Evolutionary conservation across 92 coral and sea anemone species (phyloP), one percentile per base, ranked within the genome.

Genomic region (Porites cylindrica): DNA sequence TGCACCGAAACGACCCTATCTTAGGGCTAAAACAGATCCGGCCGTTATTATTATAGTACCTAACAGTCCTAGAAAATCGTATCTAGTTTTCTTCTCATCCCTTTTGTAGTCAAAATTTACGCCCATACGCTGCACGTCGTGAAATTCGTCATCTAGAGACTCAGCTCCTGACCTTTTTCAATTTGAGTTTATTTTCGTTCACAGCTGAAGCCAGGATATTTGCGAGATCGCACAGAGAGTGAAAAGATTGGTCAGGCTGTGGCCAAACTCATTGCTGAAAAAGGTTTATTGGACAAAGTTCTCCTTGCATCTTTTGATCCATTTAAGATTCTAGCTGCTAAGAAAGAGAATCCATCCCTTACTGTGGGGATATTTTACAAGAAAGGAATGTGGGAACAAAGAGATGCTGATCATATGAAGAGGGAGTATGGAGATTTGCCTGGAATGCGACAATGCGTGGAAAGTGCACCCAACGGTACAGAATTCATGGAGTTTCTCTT

Each of bases 261-360:
- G 10, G 99, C 99, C 7, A 82, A 80, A 73, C 86, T 96, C 90
- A 95, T 96, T 29, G 85, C 77, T 43, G 86, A 85, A 29, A 79
- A 91, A 90, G 91, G 94, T 17, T 83, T 95, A 32, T 93, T 72
- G 0, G 76, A 91, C 23, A 94, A 91, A 29, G 99, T 93, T 1
- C 81, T 94, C 1, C 80, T 96, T 47, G 68, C 88, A 51, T 96
- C 99, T 4, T 96, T 96, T 63, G 98, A 96, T 69, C 98, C 99
- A 26, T 91, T 95, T 78, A 95, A 95, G 82, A 54, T 88, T 62
- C 87, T 85, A 29, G 92, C 94, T 7, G 99, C 98, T 9, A 76
- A 85, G 70, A 66, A 63, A 38, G 92, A 85, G 84, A 91, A 93
- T 62, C 86, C 89, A 20, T 52, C 54, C 32, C 83, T 96, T 7